Base-by-base conservation (phyloP, 2,888 invertebrate genomes). In the Serripes groenlandicus region DNA sequence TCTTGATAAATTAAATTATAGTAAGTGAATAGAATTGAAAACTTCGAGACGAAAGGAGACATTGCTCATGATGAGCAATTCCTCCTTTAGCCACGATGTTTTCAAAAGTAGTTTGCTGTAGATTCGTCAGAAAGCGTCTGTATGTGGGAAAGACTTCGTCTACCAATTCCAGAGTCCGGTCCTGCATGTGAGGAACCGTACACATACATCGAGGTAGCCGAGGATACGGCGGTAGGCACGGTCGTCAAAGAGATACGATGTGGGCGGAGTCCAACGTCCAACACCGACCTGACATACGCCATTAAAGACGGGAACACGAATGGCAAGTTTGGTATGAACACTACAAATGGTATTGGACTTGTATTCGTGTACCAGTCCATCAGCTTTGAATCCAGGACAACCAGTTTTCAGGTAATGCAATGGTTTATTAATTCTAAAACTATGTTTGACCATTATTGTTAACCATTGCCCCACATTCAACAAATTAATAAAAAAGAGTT, bases 251-350 rank as follows among this genome's bases (percentile, higher is more conserved):
- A 77, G 34, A 71, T 88, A 21, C 54, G 32, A 42, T 91, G 90
- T 71, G 34, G 23, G 28, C 66, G 42, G 23, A 56, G 80, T 26
- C 85, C 72, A 49, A 83, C 87, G 1, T 70, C 42, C 5, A 74
- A 78, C 28, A 84, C 86, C 4, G 81, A 81, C 4, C 73, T 89
- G 3, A 73, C 79, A 5, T 90, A 86, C 75, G 34, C 71, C 34
- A 88, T 90, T 21, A 79, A 78, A 26, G 75, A 77, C 15, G 90
- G 90, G 7, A 88, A 90, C 76, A 81, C 71, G 2, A 81, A 80
- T 30, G 80, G 78, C 4, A 82, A 80, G 37, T 88, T 86, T 49
- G 76, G 76, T 28, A 70, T 86, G 1, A 83, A 82, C 28, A 80
- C 81, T 26, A 74, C 77, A 11, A 73, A 81, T 28, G 81, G 60